A percentile compares a stretch with the other conserved stretches of the same genome.
Conservation (phyloP, 2,113 vertebrate species). For the Laticauda colubrina region DNA sequence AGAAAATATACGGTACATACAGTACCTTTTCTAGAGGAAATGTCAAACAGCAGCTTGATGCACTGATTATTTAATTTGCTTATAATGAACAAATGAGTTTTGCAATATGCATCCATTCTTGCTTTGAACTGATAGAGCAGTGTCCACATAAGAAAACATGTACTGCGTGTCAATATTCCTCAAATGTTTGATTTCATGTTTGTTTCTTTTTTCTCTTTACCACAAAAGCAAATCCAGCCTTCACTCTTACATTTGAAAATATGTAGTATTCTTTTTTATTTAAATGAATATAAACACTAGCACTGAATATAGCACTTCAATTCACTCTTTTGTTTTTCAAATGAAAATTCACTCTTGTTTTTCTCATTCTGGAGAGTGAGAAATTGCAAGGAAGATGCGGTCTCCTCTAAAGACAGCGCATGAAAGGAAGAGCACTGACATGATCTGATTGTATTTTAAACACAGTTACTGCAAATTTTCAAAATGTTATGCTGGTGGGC, state of each 20-base stretch:
- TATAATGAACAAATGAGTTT: conserved; percentile 40
- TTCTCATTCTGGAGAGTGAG: neutral
- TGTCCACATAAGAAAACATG: neutral
- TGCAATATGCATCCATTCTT: neutral
- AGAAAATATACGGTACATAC: conserved; percentile 27
- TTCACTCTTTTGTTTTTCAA: neutral
- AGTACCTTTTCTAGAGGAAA: conserved; percentile 51
- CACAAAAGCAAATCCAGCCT: neutral
- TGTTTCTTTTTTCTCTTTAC: neutral
- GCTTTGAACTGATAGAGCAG: neutral
- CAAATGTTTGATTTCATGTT: neutral
- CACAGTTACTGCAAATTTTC: neutral
- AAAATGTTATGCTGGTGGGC: neutral
- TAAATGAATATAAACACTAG: neutral
- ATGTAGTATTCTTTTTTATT: neutral
- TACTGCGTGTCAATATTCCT: neutral
- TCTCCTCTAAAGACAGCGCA: neutral
- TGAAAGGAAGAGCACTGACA: neutral
- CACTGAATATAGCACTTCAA: neutral
- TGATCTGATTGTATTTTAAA: neutral
- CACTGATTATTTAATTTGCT: conserved; percentile 30
- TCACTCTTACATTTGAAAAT: neutral
- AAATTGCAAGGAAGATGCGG: neutral
- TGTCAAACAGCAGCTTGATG: conserved; percentile 49
- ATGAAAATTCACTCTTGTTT: neutral